Percentiles rank a stretch among this genome's conserved stretches.
Conservation (phyloP, 1,140 invertebrate genomes). For the Plectrocnemia conspersa region DNA sequence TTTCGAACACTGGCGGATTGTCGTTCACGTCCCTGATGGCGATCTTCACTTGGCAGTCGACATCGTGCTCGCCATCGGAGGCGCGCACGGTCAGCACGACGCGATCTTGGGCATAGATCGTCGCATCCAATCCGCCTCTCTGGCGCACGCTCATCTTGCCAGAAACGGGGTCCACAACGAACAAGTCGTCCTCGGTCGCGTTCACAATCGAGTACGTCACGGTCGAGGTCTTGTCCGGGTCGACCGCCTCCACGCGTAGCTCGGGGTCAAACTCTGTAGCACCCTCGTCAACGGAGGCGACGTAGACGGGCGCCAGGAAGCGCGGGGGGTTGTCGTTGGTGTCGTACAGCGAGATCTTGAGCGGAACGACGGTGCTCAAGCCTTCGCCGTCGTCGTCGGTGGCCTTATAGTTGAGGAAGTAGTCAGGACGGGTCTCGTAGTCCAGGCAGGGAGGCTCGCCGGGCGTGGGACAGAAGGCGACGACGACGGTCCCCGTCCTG, state of each 20-base stretch:
- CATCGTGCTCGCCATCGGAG: constrained; percentile 68
- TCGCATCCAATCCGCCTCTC: constrained; percentile 57
- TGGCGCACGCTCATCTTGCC: constrained; percentile 67
- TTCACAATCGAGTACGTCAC: constrained; percentile 70
- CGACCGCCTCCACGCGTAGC: constrained; percentile 60
- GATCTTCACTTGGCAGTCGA: constrained; percentile 68
- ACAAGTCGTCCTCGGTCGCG: constrained; percentile 60
- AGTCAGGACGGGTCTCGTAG: constrained; percentile 77
- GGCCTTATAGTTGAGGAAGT: constrained; percentile 84
- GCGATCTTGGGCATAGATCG: constrained; percentile 56
- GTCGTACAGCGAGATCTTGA: constrained; percentile 74
- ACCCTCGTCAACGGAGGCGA: constrained; percentile 78
- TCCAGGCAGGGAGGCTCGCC: constrained; percentile 71
- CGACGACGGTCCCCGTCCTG: constrained; percentile 74
- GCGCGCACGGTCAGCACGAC: constrained; percentile 56
- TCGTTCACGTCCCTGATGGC: constrained; percentile 83
- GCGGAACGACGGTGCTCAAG: constrained; percentile 67
- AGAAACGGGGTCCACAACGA: constrained; percentile 62
- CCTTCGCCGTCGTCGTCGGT: constrained; percentile 79
- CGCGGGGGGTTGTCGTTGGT: constrained; percentile 82
- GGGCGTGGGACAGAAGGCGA: constrained; percentile 67
- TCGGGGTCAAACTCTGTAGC: constrained; percentile 75
- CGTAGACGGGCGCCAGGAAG: constrained; percentile 68
- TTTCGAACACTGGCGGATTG: constrained; percentile 71
- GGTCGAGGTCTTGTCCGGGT: constrained; percentile 75